Base-by-base conservation (phyloP, 2,113 vertebrate species). In the Aspiorhynchus laticeps region DNA sequence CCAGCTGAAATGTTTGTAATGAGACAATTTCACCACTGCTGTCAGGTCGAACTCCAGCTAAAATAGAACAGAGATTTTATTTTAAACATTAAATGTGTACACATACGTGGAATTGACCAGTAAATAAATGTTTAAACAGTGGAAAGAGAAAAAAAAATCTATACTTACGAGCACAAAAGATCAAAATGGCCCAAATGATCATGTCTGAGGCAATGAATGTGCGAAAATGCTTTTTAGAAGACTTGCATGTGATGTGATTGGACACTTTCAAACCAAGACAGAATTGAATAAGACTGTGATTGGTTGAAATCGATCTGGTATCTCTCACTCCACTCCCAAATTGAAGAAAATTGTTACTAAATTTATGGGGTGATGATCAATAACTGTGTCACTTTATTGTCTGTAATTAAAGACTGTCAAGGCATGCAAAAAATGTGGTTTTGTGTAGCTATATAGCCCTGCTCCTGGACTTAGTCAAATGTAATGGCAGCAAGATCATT, bases 111-210 rank as follows among this genome's bases (percentile, higher is more conserved):
- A 51, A 31, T 2, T 31, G 73, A 76, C 15, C 17, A 46, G 14
- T 75, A 75, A 75, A 75, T 48, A 76, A 26, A 48, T 31, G 17
- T 4, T 19, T 77, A 51, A 7, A 46, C 14, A n/a, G 38, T 75
- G 21, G 1, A 77, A 78, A 51, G 46, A 78, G 26, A 7, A 7
- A 5, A 43, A 75, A 28, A 19, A 24, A 12, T 8, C 26, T 78
- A n/a, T n/a, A 78, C 76, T 78, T 78, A 78, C 76, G 0, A 10
- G 48, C 28, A 28, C 15, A 78, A 78, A 51, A 51, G 46, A 53
- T 78, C 76, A 78, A 56, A 31, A 78, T 78, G 46, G 28, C 48
- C 76, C 46, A 78, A 78, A 78, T 6, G 28, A 78, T 78, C 76
- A 78, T 78, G 48, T 78, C 11, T 56, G 76, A 56, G 21, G 28